Evolutionary conservation across 2,797 vertebrate species (phyloP).

Genomic region (Psittacula echo): DNA sequence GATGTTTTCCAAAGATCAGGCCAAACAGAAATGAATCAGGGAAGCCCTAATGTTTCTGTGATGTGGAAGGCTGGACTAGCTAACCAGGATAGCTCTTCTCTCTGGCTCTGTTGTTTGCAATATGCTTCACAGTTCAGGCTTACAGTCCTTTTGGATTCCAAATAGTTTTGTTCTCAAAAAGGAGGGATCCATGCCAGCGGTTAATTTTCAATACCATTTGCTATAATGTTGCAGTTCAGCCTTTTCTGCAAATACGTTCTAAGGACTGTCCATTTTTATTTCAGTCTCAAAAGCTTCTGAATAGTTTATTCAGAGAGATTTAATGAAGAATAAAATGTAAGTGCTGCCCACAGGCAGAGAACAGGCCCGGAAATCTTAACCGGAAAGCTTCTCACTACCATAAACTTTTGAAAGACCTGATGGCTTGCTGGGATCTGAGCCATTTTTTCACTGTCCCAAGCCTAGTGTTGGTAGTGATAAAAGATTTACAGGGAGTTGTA

Average conservation of each 20-base stretch:
- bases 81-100: background rate
- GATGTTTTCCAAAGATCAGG: background rate
- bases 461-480: background rate
- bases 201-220: conserved; percentile 10
- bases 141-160: background rate
- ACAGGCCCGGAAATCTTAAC: background rate
- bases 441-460: background rate
- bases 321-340: conserved; percentile 25
- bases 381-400: background rate
- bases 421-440: background rate
- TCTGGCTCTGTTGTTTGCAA: background rate
- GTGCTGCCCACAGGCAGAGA: background rate
- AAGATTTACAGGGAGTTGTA: background rate
- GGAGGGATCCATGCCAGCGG: background rate
- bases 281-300: background rate
- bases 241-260: background rate
- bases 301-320: background rate
- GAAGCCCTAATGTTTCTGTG: background rate
- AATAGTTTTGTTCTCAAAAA: background rate
- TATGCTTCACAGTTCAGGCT: background rate
- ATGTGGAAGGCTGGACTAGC: background rate
- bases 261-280: background rate
- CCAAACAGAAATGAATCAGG: background rate
- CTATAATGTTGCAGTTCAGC: background rate
- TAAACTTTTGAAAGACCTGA: background rate